Conservation (phyloP, 2,888 invertebrate genomes). For the Ceramica pisi region DNA sequence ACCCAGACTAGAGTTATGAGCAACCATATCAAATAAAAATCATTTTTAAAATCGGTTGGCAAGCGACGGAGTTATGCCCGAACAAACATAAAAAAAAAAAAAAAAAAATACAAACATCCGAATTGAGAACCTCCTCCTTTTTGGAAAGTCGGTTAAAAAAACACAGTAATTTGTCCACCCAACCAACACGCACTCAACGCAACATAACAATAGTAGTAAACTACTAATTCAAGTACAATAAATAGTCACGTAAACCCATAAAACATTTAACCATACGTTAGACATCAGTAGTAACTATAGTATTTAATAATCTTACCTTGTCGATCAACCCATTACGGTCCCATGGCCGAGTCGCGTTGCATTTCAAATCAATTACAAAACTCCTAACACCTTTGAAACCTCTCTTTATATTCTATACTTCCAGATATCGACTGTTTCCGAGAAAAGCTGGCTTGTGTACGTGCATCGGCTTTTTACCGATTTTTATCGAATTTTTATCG, state of each 20-base stretch:
- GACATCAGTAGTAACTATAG: slow-evolving; percentile 42
- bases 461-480: slow-evolving; percentile 76
- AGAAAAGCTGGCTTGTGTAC: slow-evolving; percentile 67
- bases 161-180: background rate
- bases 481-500: slow-evolving; percentile 76
- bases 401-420: slow-evolving; percentile 69
- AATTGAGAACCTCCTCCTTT: too few species aligned
- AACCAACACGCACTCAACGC: slow-evolving; percentile 8
- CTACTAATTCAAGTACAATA: slow-evolving; percentile 36
- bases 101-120: too few species aligned
- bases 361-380: slow-evolving; percentile 70
- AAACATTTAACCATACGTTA: slow-evolving; percentile 52
- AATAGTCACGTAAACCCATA: slow-evolving; percentile 57
- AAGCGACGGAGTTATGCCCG: too few species aligned
- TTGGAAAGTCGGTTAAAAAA: too few species aligned
- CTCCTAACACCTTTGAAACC: slow-evolving; percentile 62
- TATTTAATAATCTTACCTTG: slow-evolving; percentile 66
- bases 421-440: slow-evolving; percentile 60
- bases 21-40: too few species aligned
- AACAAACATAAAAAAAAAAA: too few species aligned
- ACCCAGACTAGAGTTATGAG: too few species aligned
- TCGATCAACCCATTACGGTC: slow-evolving; percentile 64
- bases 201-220: slow-evolving; percentile 25
- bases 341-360: slow-evolving; percentile 62
- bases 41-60: too few species aligned